These are phyloP conservation scores for Drosophila ficusphila DNA, from an alignment of 1,140 invertebrate genomes.

Conservation along the genomic window DNA sequence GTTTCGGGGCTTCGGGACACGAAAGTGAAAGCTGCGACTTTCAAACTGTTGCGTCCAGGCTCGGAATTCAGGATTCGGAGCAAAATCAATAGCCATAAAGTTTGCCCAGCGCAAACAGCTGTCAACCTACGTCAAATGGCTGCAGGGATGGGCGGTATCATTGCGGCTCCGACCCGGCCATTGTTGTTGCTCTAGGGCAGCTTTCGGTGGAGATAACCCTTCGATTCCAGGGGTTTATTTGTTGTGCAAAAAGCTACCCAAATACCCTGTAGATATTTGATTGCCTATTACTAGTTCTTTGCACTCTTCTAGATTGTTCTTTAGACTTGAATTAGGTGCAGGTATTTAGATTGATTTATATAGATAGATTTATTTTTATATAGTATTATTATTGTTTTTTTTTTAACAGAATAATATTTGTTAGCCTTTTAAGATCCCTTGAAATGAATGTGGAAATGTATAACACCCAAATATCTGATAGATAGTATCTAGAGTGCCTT, in stretches of 20 bases:
- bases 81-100: slow-evolving; percentile 72
- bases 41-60: slow-evolving; percentile 73
- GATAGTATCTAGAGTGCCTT: not conserved
- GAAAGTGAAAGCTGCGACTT: slow-evolving; percentile 80
- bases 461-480: not conserved
- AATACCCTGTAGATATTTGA: slow-evolving; percentile 4
- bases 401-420: too few species aligned
- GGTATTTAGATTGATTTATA: too few species aligned
- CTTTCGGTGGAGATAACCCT: slow-evolving; percentile 12
- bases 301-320: not conserved
- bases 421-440: too few species aligned
- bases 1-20: slow-evolving; percentile 31
- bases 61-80: slow-evolving; percentile 31
- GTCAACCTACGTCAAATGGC: slow-evolving; percentile 75
- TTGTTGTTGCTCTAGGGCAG: slow-evolving; percentile 29
- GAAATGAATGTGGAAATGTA: too few species aligned
- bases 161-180: slow-evolving; percentile 2
- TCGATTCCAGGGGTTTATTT: not conserved
- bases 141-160: slow-evolving; percentile 1
- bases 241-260: not conserved
- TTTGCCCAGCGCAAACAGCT: slow-evolving; percentile 71
- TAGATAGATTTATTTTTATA: too few species aligned
- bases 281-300: too few species aligned
- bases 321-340: not conserved
- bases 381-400: too few species aligned